Conservation (phyloP, 1,140 invertebrate species). For the Philopotamus ludificatus region DNA sequence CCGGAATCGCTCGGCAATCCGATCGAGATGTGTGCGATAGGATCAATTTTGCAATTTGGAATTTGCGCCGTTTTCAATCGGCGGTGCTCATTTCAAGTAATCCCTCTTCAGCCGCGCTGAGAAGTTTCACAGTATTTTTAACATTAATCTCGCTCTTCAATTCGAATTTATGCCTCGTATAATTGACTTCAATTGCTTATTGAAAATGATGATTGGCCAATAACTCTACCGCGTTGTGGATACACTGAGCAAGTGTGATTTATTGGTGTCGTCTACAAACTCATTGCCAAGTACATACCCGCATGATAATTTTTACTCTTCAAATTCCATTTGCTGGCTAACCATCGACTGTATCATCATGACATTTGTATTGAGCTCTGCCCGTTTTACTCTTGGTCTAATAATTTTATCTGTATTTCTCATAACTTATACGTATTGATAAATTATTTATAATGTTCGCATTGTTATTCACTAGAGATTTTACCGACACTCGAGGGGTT, state of each 20-base stretch:
- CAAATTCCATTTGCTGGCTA: background rate
- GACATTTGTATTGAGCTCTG: background rate
- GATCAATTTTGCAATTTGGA: background rate
- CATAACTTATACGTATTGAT: background rate
- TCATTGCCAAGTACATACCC: conserved; percentile 12
- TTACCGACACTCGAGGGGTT: background rate
- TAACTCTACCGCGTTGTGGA: background rate
- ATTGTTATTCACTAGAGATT: background rate
- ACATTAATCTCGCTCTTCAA: background rate
- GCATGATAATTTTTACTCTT: conserved; percentile 11
- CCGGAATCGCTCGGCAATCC: background rate
- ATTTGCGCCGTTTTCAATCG: no score
- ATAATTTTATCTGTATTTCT: background rate
- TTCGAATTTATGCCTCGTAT: background rate
- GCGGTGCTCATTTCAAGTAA: no score
- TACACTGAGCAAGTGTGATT: conserved; percentile 16
- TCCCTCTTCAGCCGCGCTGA: no score
- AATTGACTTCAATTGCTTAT: background rate
- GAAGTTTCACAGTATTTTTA: no score
- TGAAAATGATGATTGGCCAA: background rate
- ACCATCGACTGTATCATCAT: background rate
- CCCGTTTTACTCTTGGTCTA: background rate
- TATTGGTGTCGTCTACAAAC: conserved; percentile 8
- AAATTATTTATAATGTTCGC: background rate
- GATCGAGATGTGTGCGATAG: background rate